These are phyloP conservation scores for Acronicta alni DNA, from an alignment of 2,888 invertebrate species.

Conservation along the genomic window DNA sequence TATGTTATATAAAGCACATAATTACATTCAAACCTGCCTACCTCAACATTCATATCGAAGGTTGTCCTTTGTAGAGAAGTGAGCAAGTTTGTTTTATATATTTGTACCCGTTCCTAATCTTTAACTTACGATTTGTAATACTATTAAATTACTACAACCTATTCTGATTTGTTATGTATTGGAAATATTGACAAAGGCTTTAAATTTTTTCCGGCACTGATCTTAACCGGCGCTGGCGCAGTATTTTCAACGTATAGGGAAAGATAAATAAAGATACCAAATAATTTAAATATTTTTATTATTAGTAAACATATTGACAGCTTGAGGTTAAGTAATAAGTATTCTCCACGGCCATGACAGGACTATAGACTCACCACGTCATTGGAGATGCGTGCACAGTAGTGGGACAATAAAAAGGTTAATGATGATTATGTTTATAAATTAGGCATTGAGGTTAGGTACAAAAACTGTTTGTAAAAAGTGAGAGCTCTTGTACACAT, in stretches of 20 bases:
- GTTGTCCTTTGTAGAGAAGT: slow-evolving; percentile 5
- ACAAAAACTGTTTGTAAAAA: not conserved
- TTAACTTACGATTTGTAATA: no score
- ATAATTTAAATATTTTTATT: no score
- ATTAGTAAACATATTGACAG: no score
- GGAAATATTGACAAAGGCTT: slow-evolving; percentile 22
- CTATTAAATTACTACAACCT: no score
- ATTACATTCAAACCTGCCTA: slow-evolving; percentile 23
- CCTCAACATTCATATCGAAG: slow-evolving; percentile 32
- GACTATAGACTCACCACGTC: no score
- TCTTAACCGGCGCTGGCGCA: not conserved
- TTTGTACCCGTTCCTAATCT: no score
- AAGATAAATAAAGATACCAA: no score
- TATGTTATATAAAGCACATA: slow-evolving; percentile 12
- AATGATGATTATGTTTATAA: not conserved
- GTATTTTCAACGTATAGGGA: slow-evolving; percentile 1
- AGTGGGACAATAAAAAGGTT: no score
- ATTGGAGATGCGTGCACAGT: no score
- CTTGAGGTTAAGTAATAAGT: no score
- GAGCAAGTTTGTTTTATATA: not conserved
- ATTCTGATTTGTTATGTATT: slow-evolving; percentile 16
- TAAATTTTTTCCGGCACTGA: slow-evolving; percentile 18
- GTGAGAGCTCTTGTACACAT: slow-evolving; percentile 22
- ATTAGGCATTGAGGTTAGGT: not conserved
- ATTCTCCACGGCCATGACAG: no score